Evolutionary conservation across 2,888 invertebrate species (phyloP).

Genomic region (Oxyscelio sp.): DNA sequence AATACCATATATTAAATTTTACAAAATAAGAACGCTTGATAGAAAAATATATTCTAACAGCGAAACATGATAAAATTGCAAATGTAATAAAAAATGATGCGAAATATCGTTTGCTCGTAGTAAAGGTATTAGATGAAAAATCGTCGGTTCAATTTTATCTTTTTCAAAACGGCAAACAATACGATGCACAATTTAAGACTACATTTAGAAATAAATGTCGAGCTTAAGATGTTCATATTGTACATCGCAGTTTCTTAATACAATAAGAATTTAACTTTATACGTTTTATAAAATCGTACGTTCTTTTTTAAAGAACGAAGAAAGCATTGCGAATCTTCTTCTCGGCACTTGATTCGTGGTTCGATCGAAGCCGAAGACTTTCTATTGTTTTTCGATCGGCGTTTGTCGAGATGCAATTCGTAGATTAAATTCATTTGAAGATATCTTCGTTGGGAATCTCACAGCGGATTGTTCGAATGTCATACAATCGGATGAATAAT

Average conservation of each 20-base stretch:
- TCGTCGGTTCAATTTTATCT: too few species aligned
- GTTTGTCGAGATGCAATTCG: slow-evolving; percentile 50
- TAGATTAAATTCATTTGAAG: slow-evolving; percentile 57
- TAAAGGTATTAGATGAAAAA: too few species aligned
- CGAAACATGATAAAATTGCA: too few species aligned
- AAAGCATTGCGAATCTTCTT: not conserved
- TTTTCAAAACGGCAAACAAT: too few species aligned
- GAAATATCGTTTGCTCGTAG: too few species aligned
- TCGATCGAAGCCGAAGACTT: not conserved
- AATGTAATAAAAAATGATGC: too few species aligned
- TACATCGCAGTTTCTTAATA: not conserved
- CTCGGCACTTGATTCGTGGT: not conserved
- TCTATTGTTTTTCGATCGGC: slow-evolving; percentile 48
- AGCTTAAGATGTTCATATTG: too few species aligned
- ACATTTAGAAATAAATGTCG: too few species aligned
- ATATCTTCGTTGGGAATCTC: slow-evolving; percentile 49
- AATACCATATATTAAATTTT: too few species aligned
- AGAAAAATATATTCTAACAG: too few species aligned
- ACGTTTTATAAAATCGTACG: not conserved
- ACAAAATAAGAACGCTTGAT: too few species aligned
- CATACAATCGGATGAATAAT: slow-evolving; percentile 50
- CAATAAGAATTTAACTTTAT: not conserved
- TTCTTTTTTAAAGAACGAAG: not conserved
- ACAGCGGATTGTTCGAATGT: slow-evolving; percentile 44
- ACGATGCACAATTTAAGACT: too few species aligned